phyloP scores from a whole-genome alignment of 2,113 vertebrate genomes.

The Rissa tridactyla region DNA sequence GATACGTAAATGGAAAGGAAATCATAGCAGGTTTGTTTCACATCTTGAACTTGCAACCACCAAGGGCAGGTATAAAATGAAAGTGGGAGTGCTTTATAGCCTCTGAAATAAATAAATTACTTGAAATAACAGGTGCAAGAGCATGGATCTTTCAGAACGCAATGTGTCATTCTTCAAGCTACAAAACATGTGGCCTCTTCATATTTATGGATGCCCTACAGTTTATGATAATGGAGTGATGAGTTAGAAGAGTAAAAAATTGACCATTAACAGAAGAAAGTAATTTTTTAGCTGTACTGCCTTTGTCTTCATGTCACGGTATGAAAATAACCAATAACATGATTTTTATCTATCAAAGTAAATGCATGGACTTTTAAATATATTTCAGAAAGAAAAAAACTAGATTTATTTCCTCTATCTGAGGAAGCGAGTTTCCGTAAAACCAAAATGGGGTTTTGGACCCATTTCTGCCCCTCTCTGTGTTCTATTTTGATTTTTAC shows the following conservation, averaged over 20 bases:
- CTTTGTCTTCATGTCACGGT: background rate
- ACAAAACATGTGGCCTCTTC: background rate
- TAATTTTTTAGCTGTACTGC: background rate
- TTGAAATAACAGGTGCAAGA: slow-evolving; percentile 17
- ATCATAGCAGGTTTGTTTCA: slow-evolving; percentile 10
- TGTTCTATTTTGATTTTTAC: background rate
- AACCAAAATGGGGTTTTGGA: background rate
- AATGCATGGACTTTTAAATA: background rate
- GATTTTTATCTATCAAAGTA: background rate
- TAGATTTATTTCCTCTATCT: background rate
- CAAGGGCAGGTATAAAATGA: slow-evolving; percentile 31
- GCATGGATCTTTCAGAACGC: background rate
- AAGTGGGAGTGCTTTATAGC: background rate
- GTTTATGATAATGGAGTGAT: background rate
- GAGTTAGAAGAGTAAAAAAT: background rate
- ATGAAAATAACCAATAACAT: background rate
- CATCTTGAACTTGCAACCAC: slow-evolving; percentile 34
- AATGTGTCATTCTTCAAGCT: background rate
- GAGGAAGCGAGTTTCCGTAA: background rate
- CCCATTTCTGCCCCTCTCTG: background rate
- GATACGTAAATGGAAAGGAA: slow-evolving; percentile 20
- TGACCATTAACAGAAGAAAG: background rate
- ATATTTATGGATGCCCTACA: slow-evolving; percentile 10
- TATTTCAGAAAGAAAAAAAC: background rate
- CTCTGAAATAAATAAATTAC: slow-evolving; percentile 46